Percentiles rank a stretch among this genome's conserved stretches.
Conservation (phyloP, 2,888 invertebrate genomes). For the Chrysomela aeneicollis region DNA sequence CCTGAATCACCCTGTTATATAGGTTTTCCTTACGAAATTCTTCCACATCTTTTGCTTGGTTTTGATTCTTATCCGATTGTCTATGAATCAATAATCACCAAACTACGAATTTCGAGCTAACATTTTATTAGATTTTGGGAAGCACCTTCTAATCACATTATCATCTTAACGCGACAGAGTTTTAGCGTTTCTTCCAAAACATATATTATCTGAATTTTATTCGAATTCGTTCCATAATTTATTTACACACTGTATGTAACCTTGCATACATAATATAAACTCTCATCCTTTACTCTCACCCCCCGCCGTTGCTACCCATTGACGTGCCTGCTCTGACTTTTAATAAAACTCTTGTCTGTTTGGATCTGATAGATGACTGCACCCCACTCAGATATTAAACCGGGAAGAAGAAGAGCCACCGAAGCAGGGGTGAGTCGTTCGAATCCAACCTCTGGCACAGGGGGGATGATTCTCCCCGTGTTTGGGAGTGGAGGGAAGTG, state of each 20-base stretch:
- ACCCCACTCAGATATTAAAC: constrained; percentile 65
- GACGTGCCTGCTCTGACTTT: constrained; percentile 63
- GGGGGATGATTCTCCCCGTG: background rate
- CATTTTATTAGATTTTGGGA: too few species aligned
- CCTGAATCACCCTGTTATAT: too few species aligned
- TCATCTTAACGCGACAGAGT: too few species aligned
- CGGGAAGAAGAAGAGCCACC: constrained; percentile 40
- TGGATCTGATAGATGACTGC: constrained; percentile 66
- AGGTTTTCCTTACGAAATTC: too few species aligned
- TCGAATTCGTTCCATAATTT: background rate
- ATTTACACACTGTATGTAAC: background rate
- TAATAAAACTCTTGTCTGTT: constrained; percentile 67
- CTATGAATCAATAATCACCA: too few species aligned
- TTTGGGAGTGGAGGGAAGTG: background rate
- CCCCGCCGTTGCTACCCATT: constrained; percentile 50
- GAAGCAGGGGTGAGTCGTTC: constrained; percentile 11
- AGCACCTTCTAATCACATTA: too few species aligned
- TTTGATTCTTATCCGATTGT: too few species aligned
- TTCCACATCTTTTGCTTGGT: too few species aligned
- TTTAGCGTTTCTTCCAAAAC: too few species aligned
- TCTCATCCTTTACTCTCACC: background rate
- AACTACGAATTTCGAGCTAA: too few species aligned
- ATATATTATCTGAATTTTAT: too few species aligned
- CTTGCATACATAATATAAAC: background rate
- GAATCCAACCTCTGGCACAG: background rate